Evolutionary conservation across 2,888 invertebrate genomes (phyloP), one percentile per base, ranked within the genome.

Genomic region (Ennomos erosarius): DNA sequence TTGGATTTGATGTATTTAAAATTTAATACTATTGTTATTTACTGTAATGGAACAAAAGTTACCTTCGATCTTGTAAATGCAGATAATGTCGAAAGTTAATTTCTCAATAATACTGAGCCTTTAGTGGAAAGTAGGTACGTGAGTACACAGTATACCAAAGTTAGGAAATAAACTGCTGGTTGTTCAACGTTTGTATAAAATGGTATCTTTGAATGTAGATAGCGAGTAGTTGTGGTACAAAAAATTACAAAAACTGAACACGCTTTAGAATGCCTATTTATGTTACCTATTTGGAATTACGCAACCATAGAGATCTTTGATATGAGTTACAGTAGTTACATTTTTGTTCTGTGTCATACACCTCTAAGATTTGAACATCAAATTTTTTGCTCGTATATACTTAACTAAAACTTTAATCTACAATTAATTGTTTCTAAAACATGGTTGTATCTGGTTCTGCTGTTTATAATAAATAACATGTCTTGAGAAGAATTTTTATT

Each of bases 111-210:
- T 52, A 78, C 79, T 77, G 79, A 80, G 74, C 78, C 82, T 62
- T 55, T 79, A 82, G 82, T 75, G 81, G 82, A 82, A 79, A 73
- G 79, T 82, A 80, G 76, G 76, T 81, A 77, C 74, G 76, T 82
- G 76, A 81, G 83, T 86, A 86, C 85, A 87, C 87, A 86, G 91
- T 90, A 92, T 92, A 93, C 92, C 92, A 93, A 93, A 93, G 92
- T 87, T 93, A 93, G 91, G 75, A 81, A 81, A 84, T 90, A 90
- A 86, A 88, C 84, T 82, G 78, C 78, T 79, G 84, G 81, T 79
- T 79, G 78, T 80, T 76, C 72, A 76, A 71, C 81, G 76, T 82
- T 80, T 65, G 67, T 73, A 70, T 71, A 70, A 69, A 70, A 73
- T 74, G 69, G 67, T 67, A 71, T 70, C 69, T 67, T 70, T 73